phyloP scores from a whole-genome alignment of 2,797 vertebrate genomes.

The Rhinoraja longicauda region DNA sequence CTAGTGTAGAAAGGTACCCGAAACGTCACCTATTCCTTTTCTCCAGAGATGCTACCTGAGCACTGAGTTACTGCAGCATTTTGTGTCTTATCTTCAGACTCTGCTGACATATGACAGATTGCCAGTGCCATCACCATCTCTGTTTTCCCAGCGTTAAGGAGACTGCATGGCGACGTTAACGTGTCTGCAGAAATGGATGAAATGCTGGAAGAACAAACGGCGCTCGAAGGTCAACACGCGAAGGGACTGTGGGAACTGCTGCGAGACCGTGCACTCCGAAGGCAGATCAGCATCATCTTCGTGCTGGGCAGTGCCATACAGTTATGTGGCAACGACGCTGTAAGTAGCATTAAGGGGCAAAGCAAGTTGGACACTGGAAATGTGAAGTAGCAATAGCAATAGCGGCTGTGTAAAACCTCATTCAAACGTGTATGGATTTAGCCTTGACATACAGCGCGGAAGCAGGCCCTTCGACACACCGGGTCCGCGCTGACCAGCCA shows the following conservation, averaged over 20 bases:
- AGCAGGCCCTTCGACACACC: too few species aligned
- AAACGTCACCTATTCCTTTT: too few species aligned
- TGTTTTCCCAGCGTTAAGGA: background rate
- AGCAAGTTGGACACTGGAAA: background rate
- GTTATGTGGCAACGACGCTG: slow-evolving; percentile 21
- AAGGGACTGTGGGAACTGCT: background rate
- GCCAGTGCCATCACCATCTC: background rate
- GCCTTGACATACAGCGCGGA: too few species aligned
- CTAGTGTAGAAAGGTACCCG: too few species aligned
- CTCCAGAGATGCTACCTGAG: too few species aligned
- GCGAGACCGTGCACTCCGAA: background rate
- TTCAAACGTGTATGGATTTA: background rate
- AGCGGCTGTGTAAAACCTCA: background rate
- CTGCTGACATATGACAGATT: background rate
- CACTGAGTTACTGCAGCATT: too few species aligned
- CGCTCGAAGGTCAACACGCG: background rate
- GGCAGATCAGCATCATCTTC: slow-evolving; percentile 18
- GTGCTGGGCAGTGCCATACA: slow-evolving; percentile 23
- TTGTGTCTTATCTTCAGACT: too few species aligned
- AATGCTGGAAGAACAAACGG: background rate
- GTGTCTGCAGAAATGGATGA: slow-evolving; percentile 16
- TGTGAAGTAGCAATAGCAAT: background rate
- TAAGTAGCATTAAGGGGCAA: slow-evolving; percentile 20
- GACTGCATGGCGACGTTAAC: background rate
- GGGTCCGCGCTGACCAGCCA: too few species aligned